Conservation (phyloP, 2,113 vertebrate species). For the Malurus cyaneus region DNA sequence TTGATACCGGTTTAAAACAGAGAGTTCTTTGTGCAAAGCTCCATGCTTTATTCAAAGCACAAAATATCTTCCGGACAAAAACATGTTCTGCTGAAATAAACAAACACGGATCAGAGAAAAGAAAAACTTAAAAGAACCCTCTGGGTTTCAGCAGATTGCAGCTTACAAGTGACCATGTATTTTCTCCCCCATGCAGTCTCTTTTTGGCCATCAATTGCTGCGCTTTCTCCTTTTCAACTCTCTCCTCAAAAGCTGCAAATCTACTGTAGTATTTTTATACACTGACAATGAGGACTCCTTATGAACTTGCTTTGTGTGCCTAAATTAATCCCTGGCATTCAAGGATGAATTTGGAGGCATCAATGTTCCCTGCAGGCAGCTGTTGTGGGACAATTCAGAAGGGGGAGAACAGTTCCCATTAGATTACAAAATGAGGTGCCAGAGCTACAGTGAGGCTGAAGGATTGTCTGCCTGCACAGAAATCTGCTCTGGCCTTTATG, state of each 20-base stretch:
- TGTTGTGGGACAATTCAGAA: neutral
- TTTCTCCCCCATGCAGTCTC: neutral
- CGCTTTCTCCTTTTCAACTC: neutral
- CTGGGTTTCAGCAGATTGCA: slow-evolving; percentile 41
- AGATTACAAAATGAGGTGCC: neutral
- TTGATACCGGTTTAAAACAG: neutral
- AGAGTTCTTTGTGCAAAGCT: neutral
- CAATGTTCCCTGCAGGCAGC: neutral
- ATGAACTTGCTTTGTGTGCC: neutral
- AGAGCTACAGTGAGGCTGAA: neutral
- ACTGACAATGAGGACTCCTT: neutral
- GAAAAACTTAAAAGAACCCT: slow-evolving; percentile 28
- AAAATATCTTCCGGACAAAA: slow-evolving; percentile 39
- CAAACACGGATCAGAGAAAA: slow-evolving; percentile 27
- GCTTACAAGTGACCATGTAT: neutral
- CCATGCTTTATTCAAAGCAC: neutral
- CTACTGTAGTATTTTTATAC: neutral
- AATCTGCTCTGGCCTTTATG: neutral
- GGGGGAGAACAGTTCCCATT: neutral
- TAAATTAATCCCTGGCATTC: neutral
- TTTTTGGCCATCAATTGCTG: neutral
- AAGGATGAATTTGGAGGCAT: neutral
- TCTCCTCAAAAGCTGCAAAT: neutral
- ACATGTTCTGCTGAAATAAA: slow-evolving; percentile 31
- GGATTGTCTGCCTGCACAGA: neutral